Percentiles rank a stretch among this genome's conserved stretches.
Conservation (phyloP, 2,113 vertebrate genomes). For the Jacana jacana region DNA sequence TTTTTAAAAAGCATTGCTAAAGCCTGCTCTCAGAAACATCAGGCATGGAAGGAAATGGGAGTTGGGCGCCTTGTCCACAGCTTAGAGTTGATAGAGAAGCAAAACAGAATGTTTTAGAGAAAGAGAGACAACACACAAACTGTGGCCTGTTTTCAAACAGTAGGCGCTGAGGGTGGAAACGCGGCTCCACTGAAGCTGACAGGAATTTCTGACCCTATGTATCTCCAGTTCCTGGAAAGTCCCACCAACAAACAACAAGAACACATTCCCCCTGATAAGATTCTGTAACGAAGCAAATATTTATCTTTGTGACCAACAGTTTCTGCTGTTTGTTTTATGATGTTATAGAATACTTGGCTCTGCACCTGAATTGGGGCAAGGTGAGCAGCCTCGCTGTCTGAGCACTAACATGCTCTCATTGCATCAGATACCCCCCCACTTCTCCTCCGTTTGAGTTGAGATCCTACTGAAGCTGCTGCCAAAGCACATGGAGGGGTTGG, state of each 20-base stretch:
- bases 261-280: constrained; percentile 48
- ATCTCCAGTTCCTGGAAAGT: constrained; percentile 57
- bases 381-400: neutral
- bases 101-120: neutral
- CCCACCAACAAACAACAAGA: constrained; percentile 29
- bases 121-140: neutral
- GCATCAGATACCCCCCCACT: neutral
- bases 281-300: constrained; percentile 56
- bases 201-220: constrained; percentile 39
- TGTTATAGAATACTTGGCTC: constrained; percentile 17
- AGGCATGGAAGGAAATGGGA: neutral
- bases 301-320: constrained; percentile 51
- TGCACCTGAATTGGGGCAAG: neutral
- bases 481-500: neutral
- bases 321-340: constrained; percentile 50
- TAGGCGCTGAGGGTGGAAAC: neutral
- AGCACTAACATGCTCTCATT: neutral
- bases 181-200: neutral
- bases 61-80: neutral
- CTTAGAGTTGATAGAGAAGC: neutral
- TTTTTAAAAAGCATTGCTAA: neutral
- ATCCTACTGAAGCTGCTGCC: neutral
- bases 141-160: neutral
- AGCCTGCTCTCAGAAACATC: neutral
- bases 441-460: neutral